Conservation (phyloP, 2,113 vertebrate species). For the Rhinoptilus africanus region DNA sequence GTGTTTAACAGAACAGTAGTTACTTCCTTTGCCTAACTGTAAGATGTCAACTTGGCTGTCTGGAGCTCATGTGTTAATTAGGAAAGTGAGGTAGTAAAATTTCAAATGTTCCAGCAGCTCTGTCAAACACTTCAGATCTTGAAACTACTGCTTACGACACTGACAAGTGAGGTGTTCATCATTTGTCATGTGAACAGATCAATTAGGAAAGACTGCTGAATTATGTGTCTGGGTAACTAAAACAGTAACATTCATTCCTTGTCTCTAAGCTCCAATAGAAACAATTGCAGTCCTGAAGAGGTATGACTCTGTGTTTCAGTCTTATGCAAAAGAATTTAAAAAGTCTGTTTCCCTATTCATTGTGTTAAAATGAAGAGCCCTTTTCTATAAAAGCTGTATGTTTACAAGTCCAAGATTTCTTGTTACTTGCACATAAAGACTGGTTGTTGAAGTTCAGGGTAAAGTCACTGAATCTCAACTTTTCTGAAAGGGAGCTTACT, state of each 20-base stretch:
- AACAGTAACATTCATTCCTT: neutral
- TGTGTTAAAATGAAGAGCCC: neutral
- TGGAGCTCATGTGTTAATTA: conserved; percentile 55
- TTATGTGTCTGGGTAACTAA: neutral
- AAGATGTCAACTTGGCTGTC: conserved; percentile 38
- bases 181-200: conserved; percentile 56
- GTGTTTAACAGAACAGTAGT: neutral
- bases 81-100: conserved; percentile 50
- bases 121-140: conserved; percentile 60
- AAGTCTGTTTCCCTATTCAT: neutral
- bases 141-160: conserved; percentile 44
- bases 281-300: neutral
- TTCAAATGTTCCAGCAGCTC: conserved; percentile 64
- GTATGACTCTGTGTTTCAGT: neutral
- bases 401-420: neutral
- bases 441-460: neutral
- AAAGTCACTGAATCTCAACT: neutral
- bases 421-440: neutral
- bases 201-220: conserved; percentile 27
- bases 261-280: neutral
- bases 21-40: conserved; percentile 5
- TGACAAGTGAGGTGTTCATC: conserved; percentile 63
- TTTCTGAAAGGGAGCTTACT: neutral
- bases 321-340: neutral
- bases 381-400: neutral